Percentiles rank a stretch among this genome's conserved stretches.
Conservation (phyloP, 2,888 invertebrate species). For the Pseudoips prasinana region DNA sequence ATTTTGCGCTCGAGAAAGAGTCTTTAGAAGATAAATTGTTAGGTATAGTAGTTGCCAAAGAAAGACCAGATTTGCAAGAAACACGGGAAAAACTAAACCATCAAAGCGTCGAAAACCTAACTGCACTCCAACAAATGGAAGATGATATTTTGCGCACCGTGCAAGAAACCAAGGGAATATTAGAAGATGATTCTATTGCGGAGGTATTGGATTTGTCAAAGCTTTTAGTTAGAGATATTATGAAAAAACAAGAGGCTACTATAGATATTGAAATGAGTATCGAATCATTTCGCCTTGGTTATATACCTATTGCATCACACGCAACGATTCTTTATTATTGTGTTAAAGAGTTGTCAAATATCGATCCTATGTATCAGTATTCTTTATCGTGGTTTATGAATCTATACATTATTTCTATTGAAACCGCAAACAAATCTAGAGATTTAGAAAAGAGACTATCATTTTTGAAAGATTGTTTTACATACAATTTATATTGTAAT, state of each 20-base stretch:
- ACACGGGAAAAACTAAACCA: conserved; percentile 90
- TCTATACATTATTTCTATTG: conserved; percentile 89
- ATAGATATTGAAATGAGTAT: conserved; percentile 89
- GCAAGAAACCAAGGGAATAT: conserved; percentile 91
- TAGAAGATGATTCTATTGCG: conserved; percentile 95
- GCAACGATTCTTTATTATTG: conserved; percentile 92
- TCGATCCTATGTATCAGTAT: conserved; percentile 95
- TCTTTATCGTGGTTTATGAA: conserved; percentile 93
- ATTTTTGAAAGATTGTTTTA: conserved; percentile 88
- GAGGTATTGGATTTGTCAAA: conserved; percentile 94
- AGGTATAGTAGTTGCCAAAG: conserved; percentile 92
- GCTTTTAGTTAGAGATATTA: conserved; percentile 89
- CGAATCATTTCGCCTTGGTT: conserved; percentile 88
- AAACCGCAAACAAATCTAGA: conserved; percentile 87
- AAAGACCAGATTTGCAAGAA: conserved; percentile 91
- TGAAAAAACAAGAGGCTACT: conserved; percentile 90
- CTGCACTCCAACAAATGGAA: conserved; percentile 91
- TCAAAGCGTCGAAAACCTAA: conserved; percentile 90
- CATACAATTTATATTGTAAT: conserved; percentile 89
- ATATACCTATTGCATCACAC: conserved; percentile 89
- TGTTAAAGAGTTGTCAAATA: conserved; percentile 90
- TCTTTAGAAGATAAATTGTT: conserved; percentile 92
- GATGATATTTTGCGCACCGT: conserved; percentile 93
- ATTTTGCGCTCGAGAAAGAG: conserved; percentile 91
- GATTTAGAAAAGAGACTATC: conserved; percentile 86